A percentile compares a stretch with the other conserved stretches of the same genome.
Evolutionary conservation across 2,888 invertebrate species (phyloP).

Genomic region (Bruchidius siliquastri): DNA sequence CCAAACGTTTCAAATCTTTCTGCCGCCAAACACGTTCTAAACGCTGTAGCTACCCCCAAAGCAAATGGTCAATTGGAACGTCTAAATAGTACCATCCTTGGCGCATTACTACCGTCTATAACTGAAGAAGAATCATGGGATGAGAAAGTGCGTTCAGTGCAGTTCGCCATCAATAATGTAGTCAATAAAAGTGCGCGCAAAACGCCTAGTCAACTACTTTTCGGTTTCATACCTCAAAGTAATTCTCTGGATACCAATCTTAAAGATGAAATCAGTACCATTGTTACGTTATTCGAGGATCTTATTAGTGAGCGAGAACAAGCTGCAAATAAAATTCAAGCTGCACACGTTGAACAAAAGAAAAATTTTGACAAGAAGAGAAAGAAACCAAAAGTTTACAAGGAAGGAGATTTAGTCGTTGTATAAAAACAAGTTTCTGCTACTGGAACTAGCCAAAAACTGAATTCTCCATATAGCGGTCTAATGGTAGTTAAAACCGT

Average conservation of each 20-base stretch:
- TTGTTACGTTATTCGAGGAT: not conserved
- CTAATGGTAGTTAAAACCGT: conserved; percentile 19
- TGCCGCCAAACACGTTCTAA: not conserved
- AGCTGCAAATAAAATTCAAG: conserved; percentile 2
- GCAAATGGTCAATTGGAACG: conserved; percentile 37
- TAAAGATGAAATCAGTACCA: conserved; percentile 16
- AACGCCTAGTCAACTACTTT: conserved; percentile 19
- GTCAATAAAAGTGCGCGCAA: conserved; percentile 12
- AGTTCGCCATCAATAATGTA: conserved; percentile 33
- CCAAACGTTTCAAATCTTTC: not conserved
- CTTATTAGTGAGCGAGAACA: not conserved
- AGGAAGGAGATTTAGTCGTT: conserved; percentile 18
- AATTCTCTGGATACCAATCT: conserved; percentile 10
- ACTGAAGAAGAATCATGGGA: conserved; percentile 35
- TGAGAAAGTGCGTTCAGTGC: conserved; percentile 29
- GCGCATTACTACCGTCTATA: conserved; percentile 26
- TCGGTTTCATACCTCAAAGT: conserved; percentile 18
- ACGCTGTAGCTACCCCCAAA: conserved; percentile 13
- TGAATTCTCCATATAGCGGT: conserved; percentile 15
- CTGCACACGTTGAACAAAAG: conserved; percentile 14
- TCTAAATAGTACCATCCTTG: conserved; percentile 31
- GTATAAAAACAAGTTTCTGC: conserved; percentile 15
- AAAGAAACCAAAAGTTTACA: conserved; percentile 10
- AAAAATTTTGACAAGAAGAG: conserved; percentile 12
- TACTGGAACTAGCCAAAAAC: conserved; percentile 16